Evolutionary conservation across 2,113 vertebrate species (phyloP).

Genomic region (Petrocephalus microphthalmus): DNA sequence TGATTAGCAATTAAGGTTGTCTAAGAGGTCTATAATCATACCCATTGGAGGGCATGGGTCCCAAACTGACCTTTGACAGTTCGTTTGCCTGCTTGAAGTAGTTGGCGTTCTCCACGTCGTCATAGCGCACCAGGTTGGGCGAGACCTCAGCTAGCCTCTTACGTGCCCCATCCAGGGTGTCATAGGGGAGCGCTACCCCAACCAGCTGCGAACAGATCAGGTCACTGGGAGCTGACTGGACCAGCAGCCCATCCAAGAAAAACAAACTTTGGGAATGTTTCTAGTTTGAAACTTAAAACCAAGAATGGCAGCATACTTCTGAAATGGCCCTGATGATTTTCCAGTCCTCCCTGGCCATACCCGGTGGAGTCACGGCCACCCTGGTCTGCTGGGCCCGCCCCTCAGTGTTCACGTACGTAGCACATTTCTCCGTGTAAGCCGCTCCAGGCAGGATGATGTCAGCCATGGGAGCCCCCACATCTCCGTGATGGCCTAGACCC

Average conservation of each 20-base stretch:
- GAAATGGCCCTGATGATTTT: constrained; percentile 89
- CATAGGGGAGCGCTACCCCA: constrained; percentile 82
- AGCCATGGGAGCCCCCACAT: constrained; percentile 83
- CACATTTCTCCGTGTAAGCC: constrained; percentile 89
- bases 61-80: constrained; percentile 73
- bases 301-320: constrained; percentile 62
- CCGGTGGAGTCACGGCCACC: constrained; percentile 84
- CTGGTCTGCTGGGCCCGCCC: constrained; percentile 87
- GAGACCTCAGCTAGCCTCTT: constrained; percentile 81
- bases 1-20: neutral
- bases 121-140: constrained; percentile 85
- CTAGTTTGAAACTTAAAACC: neutral
- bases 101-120: constrained; percentile 89
- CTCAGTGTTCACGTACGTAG: constrained; percentile 92
- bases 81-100: constrained; percentile 90
- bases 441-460: constrained; percentile 88
- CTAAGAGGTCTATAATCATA: neutral
- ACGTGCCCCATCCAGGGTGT: constrained; percentile 75
- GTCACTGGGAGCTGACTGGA: neutral
- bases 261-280: neutral
- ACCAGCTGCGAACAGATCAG: constrained; percentile 62
- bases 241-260: neutral
- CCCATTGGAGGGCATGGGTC: neutral
- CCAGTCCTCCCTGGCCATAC: constrained; percentile 93
- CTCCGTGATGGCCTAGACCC: constrained; percentile 85